Conservation (phyloP, 2,888 invertebrate genomes). For the Aleiodes alternator region DNA sequence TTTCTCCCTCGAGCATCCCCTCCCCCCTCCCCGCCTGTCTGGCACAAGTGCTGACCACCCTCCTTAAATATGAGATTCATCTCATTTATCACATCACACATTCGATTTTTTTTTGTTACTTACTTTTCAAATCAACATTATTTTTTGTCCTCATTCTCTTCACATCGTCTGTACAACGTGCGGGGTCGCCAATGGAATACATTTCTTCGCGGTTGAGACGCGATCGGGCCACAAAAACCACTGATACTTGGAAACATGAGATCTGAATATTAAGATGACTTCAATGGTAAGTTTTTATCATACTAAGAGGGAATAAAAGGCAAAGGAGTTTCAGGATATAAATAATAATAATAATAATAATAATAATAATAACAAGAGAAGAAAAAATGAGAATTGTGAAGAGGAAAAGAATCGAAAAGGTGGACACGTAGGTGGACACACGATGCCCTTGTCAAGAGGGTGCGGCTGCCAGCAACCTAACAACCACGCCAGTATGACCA, state of each 20-base stretch:
- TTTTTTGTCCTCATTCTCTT: constrained; percentile 2
- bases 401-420: constrained; percentile 43
- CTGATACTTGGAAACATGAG: constrained; percentile 53
- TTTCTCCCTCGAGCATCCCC: too few relatives aligned
- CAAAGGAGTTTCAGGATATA: background rate
- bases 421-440: constrained; percentile 51
- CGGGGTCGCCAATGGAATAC: constrained; percentile 2
- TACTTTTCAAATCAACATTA: background rate
- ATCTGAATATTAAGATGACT: constrained; percentile 56
- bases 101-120: too few relatives aligned
- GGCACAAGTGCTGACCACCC: too few relatives aligned
- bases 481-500: constrained; percentile 14
- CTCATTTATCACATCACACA: too few relatives aligned
- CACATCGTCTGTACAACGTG: constrained; percentile 10
- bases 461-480: constrained; percentile 37
- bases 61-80: too few relatives aligned
- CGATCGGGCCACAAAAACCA: constrained; percentile 30
- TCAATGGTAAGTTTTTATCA: constrained; percentile 7
- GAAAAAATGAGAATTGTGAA: constrained; percentile 41
- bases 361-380: constrained; percentile 2
- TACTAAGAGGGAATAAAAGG: background rate
- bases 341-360: constrained; percentile 23
- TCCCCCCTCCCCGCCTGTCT: too few relatives aligned
- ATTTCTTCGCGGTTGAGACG: constrained; percentile 2
- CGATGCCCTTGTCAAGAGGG: constrained; percentile 49